phyloP scores from a whole-genome alignment of 2,113 vertebrate species.

The Meleagris gallopavo region DNA sequence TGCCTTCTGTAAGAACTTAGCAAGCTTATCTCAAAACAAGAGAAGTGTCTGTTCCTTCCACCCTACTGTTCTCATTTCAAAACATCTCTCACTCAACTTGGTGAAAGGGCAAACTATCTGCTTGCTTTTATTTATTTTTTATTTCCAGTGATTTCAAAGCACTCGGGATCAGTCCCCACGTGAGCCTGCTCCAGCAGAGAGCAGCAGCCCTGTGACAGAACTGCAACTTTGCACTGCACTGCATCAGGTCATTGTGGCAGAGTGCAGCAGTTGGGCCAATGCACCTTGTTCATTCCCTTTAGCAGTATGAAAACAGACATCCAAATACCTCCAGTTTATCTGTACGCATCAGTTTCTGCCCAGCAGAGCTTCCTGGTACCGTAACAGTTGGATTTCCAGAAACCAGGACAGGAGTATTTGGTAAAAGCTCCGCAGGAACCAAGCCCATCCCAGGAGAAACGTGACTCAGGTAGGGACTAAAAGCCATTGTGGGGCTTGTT shows the following conservation, averaged over 20 bases:
- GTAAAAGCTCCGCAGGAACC: conserved; percentile 92
- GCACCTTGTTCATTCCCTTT: neutral
- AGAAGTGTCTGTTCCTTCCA: neutral
- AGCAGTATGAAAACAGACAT: conserved; percentile 7
- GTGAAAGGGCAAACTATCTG: neutral
- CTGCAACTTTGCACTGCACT: neutral
- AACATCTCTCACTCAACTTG: neutral
- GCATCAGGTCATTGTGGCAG: neutral
- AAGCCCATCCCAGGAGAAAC: conserved; percentile 92
- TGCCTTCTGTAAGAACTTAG: neutral
- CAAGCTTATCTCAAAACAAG: neutral
- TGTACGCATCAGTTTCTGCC: conserved; percentile 91
- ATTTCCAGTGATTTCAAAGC: neutral
- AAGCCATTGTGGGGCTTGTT: conserved; percentile 91
- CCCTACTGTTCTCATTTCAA: neutral
- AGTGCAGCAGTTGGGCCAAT: neutral
- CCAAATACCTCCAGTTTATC: conserved; percentile 96
- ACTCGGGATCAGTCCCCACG: neutral
- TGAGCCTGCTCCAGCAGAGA: neutral
- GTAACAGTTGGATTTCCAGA: conserved; percentile 91
- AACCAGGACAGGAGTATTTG: conserved; percentile 90
- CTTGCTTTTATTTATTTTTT: neutral
- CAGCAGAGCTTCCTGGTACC: conserved; percentile 85
- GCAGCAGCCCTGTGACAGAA: neutral
- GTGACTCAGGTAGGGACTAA: conserved; percentile 94